phyloP scores from a whole-genome alignment of 2,113 vertebrate genomes.

The Carassius carassius region DNA sequence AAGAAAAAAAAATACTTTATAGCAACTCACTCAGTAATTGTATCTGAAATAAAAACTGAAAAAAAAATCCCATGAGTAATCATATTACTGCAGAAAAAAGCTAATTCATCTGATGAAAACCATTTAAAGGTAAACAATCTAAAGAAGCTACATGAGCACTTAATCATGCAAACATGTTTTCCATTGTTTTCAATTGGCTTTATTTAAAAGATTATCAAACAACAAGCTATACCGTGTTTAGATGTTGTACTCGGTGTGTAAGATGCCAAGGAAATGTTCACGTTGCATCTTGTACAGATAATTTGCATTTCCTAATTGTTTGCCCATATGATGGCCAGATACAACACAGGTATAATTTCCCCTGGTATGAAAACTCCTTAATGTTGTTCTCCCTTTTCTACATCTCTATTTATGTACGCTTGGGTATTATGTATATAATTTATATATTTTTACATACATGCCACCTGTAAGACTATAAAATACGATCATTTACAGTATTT shows the following conservation, averaged over 20 bases:
- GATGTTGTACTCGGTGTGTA: constrained; percentile 15
- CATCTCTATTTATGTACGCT: constrained; percentile 13
- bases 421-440: not conserved
- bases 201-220: not conserved
- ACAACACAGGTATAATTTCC: constrained; percentile 29
- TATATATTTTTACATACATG: not conserved
- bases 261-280: constrained; percentile 27
- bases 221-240: constrained; percentile 5
- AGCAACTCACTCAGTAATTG: not conserved
- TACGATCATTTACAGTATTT: not conserved
- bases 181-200: not conserved
- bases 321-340: constrained; percentile 55
- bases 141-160: not conserved
- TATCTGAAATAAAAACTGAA: not conserved
- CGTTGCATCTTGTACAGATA: constrained; percentile 43
- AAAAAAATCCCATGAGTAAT: not conserved
- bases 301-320: constrained; percentile 55
- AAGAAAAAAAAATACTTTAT: not conserved
- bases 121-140: constrained; percentile 6
- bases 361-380: constrained; percentile 34
- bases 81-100: not conserved
- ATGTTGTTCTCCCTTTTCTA: constrained; percentile 2
- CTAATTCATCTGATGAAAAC: not conserved
- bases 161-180: constrained; percentile 3
- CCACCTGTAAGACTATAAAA: not conserved